Evolutionary conservation across 2,113 vertebrate species (phyloP).

Genomic region (Melospiza georgiana): DNA sequence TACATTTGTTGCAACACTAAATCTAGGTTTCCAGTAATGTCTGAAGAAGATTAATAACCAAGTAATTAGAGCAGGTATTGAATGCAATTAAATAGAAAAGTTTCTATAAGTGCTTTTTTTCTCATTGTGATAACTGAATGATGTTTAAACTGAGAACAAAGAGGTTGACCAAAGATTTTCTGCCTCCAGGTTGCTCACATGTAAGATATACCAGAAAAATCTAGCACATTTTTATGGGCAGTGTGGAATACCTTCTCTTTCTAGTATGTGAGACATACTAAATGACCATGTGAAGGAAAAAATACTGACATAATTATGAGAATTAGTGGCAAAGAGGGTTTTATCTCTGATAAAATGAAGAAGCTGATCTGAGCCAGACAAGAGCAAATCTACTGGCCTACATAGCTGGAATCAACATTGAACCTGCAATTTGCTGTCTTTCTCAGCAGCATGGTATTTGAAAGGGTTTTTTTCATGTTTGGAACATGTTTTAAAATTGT

Average conservation of each 20-base stretch:
- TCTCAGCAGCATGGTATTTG: background rate
- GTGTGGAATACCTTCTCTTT: background rate
- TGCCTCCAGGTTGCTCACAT: background rate
- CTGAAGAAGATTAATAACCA: background rate
- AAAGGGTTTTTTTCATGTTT: background rate
- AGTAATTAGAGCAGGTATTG: background rate
- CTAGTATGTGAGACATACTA: background rate
- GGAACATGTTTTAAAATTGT: background rate
- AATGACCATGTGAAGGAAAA: background rate
- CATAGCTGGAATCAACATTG: background rate
- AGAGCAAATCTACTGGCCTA: background rate
- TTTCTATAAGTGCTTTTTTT: background rate
- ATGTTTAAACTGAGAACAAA: background rate
- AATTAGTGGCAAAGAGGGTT: background rate
- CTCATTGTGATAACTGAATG: background rate
- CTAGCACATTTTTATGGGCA: background rate
- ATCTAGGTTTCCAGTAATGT: background rate
- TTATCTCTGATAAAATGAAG: background rate
- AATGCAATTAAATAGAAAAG: background rate
- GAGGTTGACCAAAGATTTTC: background rate
- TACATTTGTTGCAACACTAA: background rate
- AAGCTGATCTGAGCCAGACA: background rate
- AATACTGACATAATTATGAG: background rate
- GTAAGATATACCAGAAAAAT: background rate
- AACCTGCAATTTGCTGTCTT: background rate